Percentiles rank a stretch among this genome's conserved stretches.
phyloP scores from a whole-genome alignment of 2,888 invertebrate species.

The Dusona sp. region DNA sequence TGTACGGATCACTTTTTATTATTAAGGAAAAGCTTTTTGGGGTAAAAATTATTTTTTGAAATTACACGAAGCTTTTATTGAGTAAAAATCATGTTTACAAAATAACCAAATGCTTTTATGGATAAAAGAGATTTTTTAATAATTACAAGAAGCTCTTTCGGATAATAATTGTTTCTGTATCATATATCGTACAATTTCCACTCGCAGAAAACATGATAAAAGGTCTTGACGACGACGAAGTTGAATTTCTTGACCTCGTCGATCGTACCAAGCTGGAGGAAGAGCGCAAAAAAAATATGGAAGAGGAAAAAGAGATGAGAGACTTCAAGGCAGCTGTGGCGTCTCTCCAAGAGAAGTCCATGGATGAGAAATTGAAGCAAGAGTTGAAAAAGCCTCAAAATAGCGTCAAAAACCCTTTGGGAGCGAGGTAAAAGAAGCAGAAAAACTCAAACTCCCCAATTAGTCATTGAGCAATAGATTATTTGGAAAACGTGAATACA shows the following conservation, averaged over 20 bases:
- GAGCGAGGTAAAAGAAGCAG: constrained; percentile 73
- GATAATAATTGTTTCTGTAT: too few species aligned
- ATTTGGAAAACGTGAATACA: too few species aligned
- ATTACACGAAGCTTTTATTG: not conserved
- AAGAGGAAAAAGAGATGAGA: constrained; percentile 93
- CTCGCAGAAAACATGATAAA: constrained; percentile 92
- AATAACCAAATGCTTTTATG: not conserved
- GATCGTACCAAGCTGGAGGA: constrained; percentile 94
- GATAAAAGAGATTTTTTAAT: too few species aligned
- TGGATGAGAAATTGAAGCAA: constrained; percentile 86
- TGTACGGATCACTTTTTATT: too few species aligned
- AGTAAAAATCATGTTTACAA: not conserved
- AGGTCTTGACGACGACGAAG: constrained; percentile 98
- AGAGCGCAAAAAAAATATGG: constrained; percentile 92
- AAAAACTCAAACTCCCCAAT: not conserved
- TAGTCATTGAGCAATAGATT: not conserved
- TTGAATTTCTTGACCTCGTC: constrained; percentile 96
- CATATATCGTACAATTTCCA: too few species aligned
- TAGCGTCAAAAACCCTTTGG: constrained; percentile 71
- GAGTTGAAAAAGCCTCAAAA: constrained; percentile 81
- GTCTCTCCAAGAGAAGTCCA: constrained; percentile 88
- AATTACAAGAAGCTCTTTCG: too few species aligned
- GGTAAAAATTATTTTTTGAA: too few species aligned
- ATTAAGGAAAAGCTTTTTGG: too few species aligned
- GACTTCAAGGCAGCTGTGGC: constrained; percentile 92